Conservation (phyloP, 2,888 invertebrate species). For the Bibio marci region DNA sequence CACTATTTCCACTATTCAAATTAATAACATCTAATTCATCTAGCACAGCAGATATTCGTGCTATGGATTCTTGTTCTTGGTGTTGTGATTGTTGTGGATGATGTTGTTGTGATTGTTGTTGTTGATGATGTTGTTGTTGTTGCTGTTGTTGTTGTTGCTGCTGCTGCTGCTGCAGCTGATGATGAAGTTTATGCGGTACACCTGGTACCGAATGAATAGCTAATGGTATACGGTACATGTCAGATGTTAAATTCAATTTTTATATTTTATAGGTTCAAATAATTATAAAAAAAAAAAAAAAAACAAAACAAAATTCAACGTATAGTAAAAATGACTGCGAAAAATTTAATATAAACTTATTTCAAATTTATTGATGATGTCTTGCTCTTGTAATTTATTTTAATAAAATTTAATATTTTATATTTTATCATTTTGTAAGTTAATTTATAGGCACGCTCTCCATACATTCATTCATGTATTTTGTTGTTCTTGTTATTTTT, state of each 20-base stretch:
- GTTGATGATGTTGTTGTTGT: neutral
- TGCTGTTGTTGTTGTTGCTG: neutral
- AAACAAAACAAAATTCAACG: too few relatives aligned
- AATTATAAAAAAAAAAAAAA: too few relatives aligned
- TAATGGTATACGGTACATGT: slow-evolving; percentile 27
- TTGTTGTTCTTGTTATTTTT: too few relatives aligned
- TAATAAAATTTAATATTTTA: too few relatives aligned
- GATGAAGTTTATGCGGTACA: neutral
- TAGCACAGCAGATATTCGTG: slow-evolving; percentile 8
- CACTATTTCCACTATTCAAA: neutral
- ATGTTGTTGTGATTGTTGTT: slow-evolving; percentile 15
- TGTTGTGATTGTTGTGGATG: slow-evolving; percentile 12
- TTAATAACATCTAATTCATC: slow-evolving; percentile 2
- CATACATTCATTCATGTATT: too few relatives aligned
- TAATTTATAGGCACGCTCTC: too few relatives aligned
- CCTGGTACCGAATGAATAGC: slow-evolving; percentile 8
- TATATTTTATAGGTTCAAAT: too few relatives aligned
- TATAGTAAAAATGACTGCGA: too few relatives aligned
- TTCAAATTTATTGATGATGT: too few relatives aligned
- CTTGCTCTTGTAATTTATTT: too few relatives aligned
- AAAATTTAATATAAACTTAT: too few relatives aligned
- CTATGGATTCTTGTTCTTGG: slow-evolving; percentile 12
- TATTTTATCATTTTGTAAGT: too few relatives aligned
- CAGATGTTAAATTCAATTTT: neutral
- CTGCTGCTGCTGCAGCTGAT: neutral